Conservation (phyloP, 2,888 invertebrate genomes). For the Parnassius glacialis region DNA sequence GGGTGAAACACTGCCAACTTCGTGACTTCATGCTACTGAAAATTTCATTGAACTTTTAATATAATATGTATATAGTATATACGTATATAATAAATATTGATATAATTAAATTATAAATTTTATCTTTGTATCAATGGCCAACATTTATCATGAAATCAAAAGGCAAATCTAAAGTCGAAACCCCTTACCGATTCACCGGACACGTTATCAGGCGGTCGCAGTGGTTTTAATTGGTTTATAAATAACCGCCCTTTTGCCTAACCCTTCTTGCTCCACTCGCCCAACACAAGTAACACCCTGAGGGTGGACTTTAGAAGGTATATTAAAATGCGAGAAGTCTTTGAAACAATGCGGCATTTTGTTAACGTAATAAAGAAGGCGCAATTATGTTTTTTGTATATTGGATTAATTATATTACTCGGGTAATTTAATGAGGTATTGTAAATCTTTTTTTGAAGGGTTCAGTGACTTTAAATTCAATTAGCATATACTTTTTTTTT, state of each 20-base stretch:
- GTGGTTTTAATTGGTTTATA: constrained; percentile 78
- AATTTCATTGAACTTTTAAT: too few relatives aligned
- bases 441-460: constrained; percentile 19
- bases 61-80: too few relatives aligned
- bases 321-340: constrained; percentile 54
- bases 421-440: constrained; percentile 13
- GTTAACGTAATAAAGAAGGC: constrained; percentile 33
- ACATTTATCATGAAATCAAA: constrained; percentile 13
- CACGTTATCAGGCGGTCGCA: constrained; percentile 63
- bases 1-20: too few relatives aligned
- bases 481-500: background rate
- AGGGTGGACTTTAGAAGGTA: constrained; percentile 38
- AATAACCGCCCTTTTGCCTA: constrained; percentile 61
- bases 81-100: too few relatives aligned
- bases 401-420: constrained; percentile 7
- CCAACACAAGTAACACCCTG: constrained; percentile 51
- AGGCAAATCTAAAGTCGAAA: constrained; percentile 15
- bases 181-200: constrained; percentile 45
- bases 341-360: constrained; percentile 54
- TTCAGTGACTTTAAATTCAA: background rate
- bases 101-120: too few relatives aligned
- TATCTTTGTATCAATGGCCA: constrained; percentile 1
- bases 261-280: constrained; percentile 49
- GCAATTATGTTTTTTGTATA: constrained; percentile 38
- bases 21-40: too few relatives aligned